These are phyloP conservation scores for Mastomys coucha DNA, from an alignment of 2,113 vertebrate genomes.

Conservation along the genomic window DNA sequence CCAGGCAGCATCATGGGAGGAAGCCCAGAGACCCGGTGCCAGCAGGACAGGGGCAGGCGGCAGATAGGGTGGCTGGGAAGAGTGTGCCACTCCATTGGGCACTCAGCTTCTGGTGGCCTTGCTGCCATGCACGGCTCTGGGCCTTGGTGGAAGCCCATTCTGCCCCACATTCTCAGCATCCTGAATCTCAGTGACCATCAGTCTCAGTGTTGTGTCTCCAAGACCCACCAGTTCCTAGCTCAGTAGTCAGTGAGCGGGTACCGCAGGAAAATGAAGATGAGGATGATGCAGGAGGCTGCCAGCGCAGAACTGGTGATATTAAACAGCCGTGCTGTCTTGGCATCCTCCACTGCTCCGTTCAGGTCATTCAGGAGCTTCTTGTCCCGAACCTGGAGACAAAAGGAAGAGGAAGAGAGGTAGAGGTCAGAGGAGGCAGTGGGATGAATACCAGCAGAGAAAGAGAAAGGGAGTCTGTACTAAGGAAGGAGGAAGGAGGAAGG, in stretches of 20 bases:
- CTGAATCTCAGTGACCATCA: neutral
- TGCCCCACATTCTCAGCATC: constrained; percentile 65
- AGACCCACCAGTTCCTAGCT: neutral
- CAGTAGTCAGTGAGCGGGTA: constrained; percentile 90
- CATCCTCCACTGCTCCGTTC: constrained; percentile 90
- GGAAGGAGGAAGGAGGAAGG: neutral
- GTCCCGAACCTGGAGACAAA: constrained; percentile 87
- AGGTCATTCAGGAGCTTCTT: constrained; percentile 91
- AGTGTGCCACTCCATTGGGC: accelerated
- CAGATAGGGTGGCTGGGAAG: neutral
- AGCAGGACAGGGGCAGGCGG: neutral
- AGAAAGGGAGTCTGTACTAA: too few species aligned
- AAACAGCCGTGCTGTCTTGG: constrained; percentile 90
- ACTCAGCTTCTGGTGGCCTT: neutral
- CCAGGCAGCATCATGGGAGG: neutral
- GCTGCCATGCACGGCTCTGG: neutral
- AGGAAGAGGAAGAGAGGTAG: neutral
- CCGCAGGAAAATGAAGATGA: constrained; percentile 90
- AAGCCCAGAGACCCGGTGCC: neutral
- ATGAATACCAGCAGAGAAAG: accelerated
- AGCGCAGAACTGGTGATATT: constrained; percentile 92
- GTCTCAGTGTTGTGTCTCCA: constrained; percentile 6
- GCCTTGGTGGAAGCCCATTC: neutral
- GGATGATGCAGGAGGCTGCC: constrained; percentile 89
- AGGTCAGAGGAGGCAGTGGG: neutral